A percentile compares a stretch with the other conserved stretches of the same genome.
These are phyloP conservation scores for Drosophila kanekoi DNA, from an alignment of 2,888 invertebrate genomes.

Conservation along the genomic window DNA sequence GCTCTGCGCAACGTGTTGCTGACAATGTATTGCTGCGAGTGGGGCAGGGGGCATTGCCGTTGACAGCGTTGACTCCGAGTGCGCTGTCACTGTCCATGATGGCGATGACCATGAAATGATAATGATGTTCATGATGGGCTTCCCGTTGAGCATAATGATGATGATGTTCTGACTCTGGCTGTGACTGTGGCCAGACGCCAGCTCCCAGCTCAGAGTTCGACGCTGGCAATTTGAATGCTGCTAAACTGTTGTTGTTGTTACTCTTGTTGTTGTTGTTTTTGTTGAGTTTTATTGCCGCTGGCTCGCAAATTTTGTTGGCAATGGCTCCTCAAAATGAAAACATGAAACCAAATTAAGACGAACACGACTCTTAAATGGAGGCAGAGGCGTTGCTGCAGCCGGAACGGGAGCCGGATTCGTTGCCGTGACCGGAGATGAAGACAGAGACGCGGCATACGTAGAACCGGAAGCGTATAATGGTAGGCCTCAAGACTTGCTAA, in stretches of 20 bases:
- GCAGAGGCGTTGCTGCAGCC: conserved; percentile 1
- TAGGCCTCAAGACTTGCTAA: conserved; percentile 55
- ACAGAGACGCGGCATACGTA: conserved; percentile 11
- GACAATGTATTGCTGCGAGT: conserved; percentile 25
- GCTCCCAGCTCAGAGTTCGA: conserved; percentile 9
- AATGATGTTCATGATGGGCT: conserved; percentile 22
- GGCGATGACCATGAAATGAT: conserved; percentile 43
- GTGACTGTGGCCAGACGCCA: conserved; percentile 22
- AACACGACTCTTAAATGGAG: conserved; percentile 47
- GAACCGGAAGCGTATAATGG: conserved; percentile 52
- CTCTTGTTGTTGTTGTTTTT: conserved; percentile 27
- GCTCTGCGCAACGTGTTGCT: conserved; percentile 55
- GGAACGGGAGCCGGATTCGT: not conserved
- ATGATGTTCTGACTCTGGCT: conserved; percentile 35
- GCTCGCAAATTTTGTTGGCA: conserved; percentile 53
- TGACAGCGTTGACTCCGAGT: conserved; percentile 42
- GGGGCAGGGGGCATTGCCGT: conserved; percentile 16
- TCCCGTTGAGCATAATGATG: conserved; percentile 20
- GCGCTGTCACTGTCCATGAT: conserved; percentile 40
- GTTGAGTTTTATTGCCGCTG: conserved; percentile 67
- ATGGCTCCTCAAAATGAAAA: conserved; percentile 67
- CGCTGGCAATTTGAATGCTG: conserved; percentile 48
- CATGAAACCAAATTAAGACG: conserved; percentile 75
- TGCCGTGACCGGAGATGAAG: conserved; percentile 11
- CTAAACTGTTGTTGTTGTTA: conserved; percentile 40